Evolutionary conservation across 2,888 invertebrate species (phyloP), one percentile per base, ranked within the genome.

Genomic region (Tridacna crocea): DNA sequence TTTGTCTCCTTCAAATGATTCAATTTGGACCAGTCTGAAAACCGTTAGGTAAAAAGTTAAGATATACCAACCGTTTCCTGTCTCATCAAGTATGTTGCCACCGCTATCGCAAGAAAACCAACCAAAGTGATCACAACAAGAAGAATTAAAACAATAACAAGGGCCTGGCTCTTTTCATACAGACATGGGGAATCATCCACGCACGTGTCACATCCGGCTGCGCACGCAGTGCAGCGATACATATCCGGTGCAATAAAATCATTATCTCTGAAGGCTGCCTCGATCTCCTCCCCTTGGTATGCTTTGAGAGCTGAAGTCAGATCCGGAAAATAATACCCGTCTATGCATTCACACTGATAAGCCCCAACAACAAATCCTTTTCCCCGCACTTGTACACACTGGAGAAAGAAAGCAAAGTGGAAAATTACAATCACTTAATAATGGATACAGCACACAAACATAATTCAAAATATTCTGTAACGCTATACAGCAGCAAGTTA

Each of bases 311-410:
- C n/a, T 11, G 88, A 77, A 11, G 76, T 65, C 8, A 80, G 65
- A 63, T 89, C 82, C 0, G 92, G 96, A 61, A 92, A 93, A 78
- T 92, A 94, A 80, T 86, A 94, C 0, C 94, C 94, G 11, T 84
- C 79, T 13, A 72, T n/a, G 74, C 94, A 94, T 10, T 66, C 77
- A 75, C 94, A 94, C 8, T 73, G 65, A 76, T 94, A 94, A 0
- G 93, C 88, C 0, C 93, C 93, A 6, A 92, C 84, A 61, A 82
- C 83, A 82, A 94, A 94, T 0, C 94, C 94, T 26, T 83, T 80
- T 11, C 91, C 91, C 1, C 73, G 26, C 24, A 90, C 70, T 10
- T 91, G 88, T 3, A 87, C 84, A 81, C 93, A 93, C 93, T 93
- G 89, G 27, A 27, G n/a, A 46, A 27, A 15, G 63, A 24, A 63